Conservation (phyloP, 2,113 vertebrate species). For the Prunella himalayana region DNA sequence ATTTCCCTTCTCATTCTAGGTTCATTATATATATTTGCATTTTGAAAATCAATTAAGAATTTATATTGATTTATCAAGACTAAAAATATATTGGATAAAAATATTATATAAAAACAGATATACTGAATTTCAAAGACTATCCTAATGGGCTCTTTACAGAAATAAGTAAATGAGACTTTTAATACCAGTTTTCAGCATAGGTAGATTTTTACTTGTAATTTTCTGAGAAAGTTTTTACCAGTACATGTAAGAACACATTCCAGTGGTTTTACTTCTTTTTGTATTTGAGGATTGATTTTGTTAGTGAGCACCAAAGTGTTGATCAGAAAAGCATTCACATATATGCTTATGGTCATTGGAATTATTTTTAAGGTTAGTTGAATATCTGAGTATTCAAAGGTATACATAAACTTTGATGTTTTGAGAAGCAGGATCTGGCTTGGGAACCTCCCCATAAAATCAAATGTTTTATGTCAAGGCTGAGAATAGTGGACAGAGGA, state of each 20-base stretch:
- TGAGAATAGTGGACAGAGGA: not conserved
- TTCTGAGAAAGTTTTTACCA: not conserved
- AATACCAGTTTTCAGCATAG: not conserved
- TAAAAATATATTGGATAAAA: not conserved
- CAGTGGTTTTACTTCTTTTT: not conserved
- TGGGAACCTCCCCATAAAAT: not conserved
- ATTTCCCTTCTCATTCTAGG: not conserved
- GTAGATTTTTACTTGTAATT: not conserved
- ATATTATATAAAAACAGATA: not conserved
- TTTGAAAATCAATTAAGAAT: not conserved
- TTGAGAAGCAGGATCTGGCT: not conserved
- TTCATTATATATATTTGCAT: not conserved
- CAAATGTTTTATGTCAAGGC: not conserved
- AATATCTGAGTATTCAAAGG: not conserved
- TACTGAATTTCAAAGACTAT: not conserved
- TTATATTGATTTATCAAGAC: not conserved
- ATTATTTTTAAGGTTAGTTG: not conserved
- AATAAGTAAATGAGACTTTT: not conserved
- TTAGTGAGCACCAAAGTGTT: fast-evolving
- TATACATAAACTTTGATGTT: not conserved
- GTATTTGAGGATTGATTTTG: not conserved
- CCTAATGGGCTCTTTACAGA: not conserved
- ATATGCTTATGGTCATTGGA: not conserved
- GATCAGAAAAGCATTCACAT: not conserved
- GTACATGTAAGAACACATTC: not conserved